phyloP scores from a whole-genome alignment of 1,140 invertebrate genomes.

The Aphelinus certus region DNA sequence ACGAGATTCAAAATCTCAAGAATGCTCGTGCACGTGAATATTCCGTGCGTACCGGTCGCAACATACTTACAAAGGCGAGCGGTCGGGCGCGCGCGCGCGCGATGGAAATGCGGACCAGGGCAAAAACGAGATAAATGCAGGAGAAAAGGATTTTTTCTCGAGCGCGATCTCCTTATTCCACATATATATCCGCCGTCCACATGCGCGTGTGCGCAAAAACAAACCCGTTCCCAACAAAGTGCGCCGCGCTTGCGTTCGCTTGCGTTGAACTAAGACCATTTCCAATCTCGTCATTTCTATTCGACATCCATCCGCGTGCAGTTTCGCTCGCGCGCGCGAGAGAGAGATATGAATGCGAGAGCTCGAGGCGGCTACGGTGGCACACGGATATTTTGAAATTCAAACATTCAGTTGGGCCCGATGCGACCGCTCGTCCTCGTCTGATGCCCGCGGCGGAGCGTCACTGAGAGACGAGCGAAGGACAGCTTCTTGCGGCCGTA shows the following conservation, averaged over 20 bases:
- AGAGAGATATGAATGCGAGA: constrained; percentile 29
- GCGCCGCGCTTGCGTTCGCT: background rate
- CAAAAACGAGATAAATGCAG: no score
- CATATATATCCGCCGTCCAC: no score
- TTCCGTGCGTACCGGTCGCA: no score
- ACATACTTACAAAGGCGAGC: no score
- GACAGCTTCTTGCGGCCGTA: constrained; percentile 64
- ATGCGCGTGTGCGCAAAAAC: background rate
- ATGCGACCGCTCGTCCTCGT: constrained; percentile 29
- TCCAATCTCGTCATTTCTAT: constrained; percentile 19
- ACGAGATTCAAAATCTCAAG: no score
- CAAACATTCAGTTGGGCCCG: constrained; percentile 22
- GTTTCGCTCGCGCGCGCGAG: background rate
- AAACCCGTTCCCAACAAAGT: background rate
- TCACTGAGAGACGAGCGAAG: constrained; percentile 49
- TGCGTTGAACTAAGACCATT: background rate
- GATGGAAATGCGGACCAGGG: no score
- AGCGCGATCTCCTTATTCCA: no score
- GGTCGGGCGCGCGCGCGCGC: no score
- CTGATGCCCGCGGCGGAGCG: constrained; percentile 35
- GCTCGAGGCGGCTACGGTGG: background rate
- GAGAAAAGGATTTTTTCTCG: no score
- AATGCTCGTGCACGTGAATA: no score
- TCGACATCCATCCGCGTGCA: background rate
- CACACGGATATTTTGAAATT: constrained; percentile 31